phyloP scores from a whole-genome alignment of 2,888 invertebrate species.

The Sceliomorpha sp. region DNA sequence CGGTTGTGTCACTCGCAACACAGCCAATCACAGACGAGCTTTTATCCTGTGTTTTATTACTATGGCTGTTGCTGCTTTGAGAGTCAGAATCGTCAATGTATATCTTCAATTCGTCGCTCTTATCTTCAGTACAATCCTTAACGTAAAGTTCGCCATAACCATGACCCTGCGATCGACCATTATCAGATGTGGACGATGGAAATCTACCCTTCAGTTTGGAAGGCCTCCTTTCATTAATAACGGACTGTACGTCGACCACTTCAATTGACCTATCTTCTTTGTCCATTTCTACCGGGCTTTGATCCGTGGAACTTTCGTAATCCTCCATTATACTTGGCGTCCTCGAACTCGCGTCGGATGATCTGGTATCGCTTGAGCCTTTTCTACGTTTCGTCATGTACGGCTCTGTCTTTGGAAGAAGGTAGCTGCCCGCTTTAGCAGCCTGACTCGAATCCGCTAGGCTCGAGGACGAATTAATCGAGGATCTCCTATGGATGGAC shows the following conservation, averaged over 20 bases:
- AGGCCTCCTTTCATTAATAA: slow-evolving; percentile 77
- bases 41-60: slow-evolving; percentile 36
- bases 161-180: slow-evolving; percentile 28
- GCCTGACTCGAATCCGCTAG: slow-evolving; percentile 41
- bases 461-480: slow-evolving; percentile 54
- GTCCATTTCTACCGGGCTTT: slow-evolving; percentile 32
- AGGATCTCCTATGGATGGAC: slow-evolving; percentile 60
- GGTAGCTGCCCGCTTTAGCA: slow-evolving; percentile 50
- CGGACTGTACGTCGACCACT: slow-evolving; percentile 73
- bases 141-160: slow-evolving; percentile 65
- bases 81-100: slow-evolving; percentile 72
- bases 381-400: slow-evolving; percentile 51
- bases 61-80: slow-evolving; percentile 61
- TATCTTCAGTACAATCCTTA: slow-evolving; percentile 44
- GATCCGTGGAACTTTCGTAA: slow-evolving; percentile 42
- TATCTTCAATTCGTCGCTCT: slow-evolving; percentile 64
- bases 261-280: slow-evolving; percentile 54
- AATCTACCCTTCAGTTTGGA: slow-evolving; percentile 67
- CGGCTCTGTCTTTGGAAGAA: slow-evolving; percentile 56
- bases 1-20: slow-evolving; percentile 31
- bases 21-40: slow-evolving; percentile 15
- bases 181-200: slow-evolving; percentile 25
- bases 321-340: slow-evolving; percentile 54
- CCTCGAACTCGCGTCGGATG: slow-evolving; percentile 34
- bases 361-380: slow-evolving; percentile 42